Evolutionary conservation across 2,797 vertebrate species (phyloP).

Genomic region (Prionace glauca): DNA sequence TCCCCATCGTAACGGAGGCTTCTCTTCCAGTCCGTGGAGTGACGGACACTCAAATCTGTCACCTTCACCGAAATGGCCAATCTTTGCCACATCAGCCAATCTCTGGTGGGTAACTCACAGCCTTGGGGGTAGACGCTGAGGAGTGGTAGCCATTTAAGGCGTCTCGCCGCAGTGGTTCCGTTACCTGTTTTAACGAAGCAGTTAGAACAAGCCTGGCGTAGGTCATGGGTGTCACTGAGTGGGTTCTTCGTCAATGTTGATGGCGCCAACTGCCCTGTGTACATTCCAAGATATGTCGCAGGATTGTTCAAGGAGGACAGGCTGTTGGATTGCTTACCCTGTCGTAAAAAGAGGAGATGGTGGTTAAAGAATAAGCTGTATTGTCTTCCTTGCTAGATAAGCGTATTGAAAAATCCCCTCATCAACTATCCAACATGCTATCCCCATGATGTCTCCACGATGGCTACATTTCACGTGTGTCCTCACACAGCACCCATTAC

Average conservation of each 20-base stretch:
- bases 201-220: conserved; percentile 90
- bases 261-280: conserved; percentile 56
- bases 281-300: background rate
- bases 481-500: no score
- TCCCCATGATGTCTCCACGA: background rate
- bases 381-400: background rate
- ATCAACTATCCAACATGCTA: background rate
- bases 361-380: background rate
- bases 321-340: background rate
- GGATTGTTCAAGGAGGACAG: background rate
- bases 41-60: background rate
- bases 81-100: background rate
- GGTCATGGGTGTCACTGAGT: conserved; percentile 80
- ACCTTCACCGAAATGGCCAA: background rate
- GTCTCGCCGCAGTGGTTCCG: accelerated
- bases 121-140: background rate
- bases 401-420: background rate
- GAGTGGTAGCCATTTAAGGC: background rate
- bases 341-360: background rate
- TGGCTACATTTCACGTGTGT: background rate
- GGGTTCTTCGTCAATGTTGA: conserved; percentile 90
- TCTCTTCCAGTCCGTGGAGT: background rate
- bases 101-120: background rate
- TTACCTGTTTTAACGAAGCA: conserved; percentile 96
- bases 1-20: background rate